Evolutionary conservation across 1,140 invertebrate genomes (phyloP).

Genomic region (Octopus sinensis): DNA sequence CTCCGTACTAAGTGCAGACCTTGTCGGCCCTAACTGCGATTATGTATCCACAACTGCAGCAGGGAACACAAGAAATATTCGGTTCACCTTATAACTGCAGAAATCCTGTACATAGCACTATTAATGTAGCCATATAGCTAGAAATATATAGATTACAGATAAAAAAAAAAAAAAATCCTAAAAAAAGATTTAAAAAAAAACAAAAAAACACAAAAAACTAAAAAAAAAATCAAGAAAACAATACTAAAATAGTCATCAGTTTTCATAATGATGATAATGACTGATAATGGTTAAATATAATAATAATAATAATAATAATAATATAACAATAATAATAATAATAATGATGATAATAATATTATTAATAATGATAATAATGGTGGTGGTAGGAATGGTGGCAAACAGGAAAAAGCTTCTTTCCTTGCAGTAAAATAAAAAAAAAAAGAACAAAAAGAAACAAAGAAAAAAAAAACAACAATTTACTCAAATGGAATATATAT

Average conservation of each 20-base stretch:
- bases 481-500: no score
- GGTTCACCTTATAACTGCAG: background rate
- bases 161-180: background rate
- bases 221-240: constrained; percentile 1
- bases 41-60: constrained; percentile 3
- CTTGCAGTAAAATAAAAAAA: background rate
- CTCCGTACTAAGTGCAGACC: constrained; percentile 9
- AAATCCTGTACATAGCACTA: constrained; percentile 10
- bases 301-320: background rate
- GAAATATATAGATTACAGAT: background rate
- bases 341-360: background rate
- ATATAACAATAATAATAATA: background rate
- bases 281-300: background rate
- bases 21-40: constrained; percentile 8
- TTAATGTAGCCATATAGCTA: constrained; percentile 10
- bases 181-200: background rate
- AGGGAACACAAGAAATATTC: constrained; percentile 7
- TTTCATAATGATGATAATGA: background rate
- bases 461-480: no score
- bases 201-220: background rate
- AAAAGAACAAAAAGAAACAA: no score
- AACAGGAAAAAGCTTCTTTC: background rate
- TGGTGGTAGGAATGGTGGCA: background rate
- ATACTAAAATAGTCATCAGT: background rate
- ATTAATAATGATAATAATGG: background rate